Evolutionary conservation across 2,113 vertebrate species (phyloP).

Genomic region (Micronycteris hirsuta): DNA sequence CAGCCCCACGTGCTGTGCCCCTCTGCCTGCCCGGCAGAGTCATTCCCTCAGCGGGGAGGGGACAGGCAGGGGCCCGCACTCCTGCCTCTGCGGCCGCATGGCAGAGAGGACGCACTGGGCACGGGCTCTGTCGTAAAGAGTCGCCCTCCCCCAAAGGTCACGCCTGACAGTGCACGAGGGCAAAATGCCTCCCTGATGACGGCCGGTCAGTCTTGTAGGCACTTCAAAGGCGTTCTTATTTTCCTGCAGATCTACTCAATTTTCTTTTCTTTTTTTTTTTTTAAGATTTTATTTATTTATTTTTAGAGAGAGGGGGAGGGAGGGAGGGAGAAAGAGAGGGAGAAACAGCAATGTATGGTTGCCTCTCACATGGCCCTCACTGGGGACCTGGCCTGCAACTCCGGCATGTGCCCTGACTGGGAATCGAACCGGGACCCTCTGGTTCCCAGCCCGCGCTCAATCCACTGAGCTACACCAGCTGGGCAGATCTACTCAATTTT

Average conservation of each 20-base stretch:
- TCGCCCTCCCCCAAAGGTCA: not conserved
- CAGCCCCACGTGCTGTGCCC: fast-evolving
- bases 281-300: too few relatives aligned
- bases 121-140: not conserved
- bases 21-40: not conserved
- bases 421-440: too few relatives aligned
- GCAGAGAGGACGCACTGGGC: not conserved
- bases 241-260: constrained; percentile 68
- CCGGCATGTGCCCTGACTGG: too few relatives aligned
- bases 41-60: fast-evolving
- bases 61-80: not conserved
- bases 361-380: too few relatives aligned
- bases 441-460: too few relatives aligned
- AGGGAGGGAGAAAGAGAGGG: too few relatives aligned
- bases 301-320: too few relatives aligned
- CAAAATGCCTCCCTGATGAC: constrained; percentile 36
- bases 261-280: too few relatives aligned
- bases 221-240: constrained; percentile 70
- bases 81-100: not conserved
- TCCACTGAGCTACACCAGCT: too few relatives aligned
- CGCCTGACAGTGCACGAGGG: not conserved
- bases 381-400: too few relatives aligned
- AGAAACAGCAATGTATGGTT: too few relatives aligned
- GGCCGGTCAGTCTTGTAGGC: constrained; percentile 28
- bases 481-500: constrained; percentile 72